These are phyloP conservation scores for Drosophila prostipennis DNA, from an alignment of 2,888 invertebrate genomes.

Conservation along the genomic window DNA sequence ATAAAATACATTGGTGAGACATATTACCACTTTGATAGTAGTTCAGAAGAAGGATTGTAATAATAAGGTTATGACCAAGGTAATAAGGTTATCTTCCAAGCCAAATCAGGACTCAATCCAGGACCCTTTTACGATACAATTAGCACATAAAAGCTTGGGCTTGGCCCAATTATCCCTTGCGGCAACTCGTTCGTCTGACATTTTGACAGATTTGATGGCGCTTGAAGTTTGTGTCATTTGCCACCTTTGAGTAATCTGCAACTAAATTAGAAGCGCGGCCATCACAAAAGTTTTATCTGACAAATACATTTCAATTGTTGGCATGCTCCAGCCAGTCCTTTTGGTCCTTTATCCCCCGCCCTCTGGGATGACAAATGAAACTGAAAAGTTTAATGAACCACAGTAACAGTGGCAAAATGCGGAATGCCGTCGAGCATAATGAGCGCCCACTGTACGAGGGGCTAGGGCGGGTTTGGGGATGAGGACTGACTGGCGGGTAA, in stretches of 20 bases:
- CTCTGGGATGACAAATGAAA: slow-evolving; percentile 67
- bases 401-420: slow-evolving; percentile 65
- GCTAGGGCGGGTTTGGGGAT: neutral
- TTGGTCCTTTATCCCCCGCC: neutral
- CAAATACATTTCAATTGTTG: slow-evolving; percentile 74
- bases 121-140: slow-evolving; percentile 34
- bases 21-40: too few relatives aligned
- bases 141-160: slow-evolving; percentile 21
- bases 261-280: slow-evolving; percentile 42
- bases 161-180: slow-evolving; percentile 7
- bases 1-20: too few relatives aligned
- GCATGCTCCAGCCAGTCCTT: slow-evolving; percentile 1
- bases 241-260: slow-evolving; percentile 46
- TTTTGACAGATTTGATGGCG: slow-evolving; percentile 42
- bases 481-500: neutral
- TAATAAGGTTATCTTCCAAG: neutral
- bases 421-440: slow-evolving; percentile 59
- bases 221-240: slow-evolving; percentile 44
- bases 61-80: neutral
- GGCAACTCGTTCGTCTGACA: slow-evolving; percentile 33
- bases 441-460: slow-evolving; percentile 21
- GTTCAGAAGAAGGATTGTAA: too few relatives aligned
- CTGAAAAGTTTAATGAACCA: slow-evolving; percentile 74
- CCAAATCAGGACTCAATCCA: slow-evolving; percentile 15
- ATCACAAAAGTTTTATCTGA: slow-evolving; percentile 66